Evolutionary conservation across 2,797 vertebrate species (phyloP), one percentile per base, ranked within the genome.

Genomic region (Coluber constrictor): DNA sequence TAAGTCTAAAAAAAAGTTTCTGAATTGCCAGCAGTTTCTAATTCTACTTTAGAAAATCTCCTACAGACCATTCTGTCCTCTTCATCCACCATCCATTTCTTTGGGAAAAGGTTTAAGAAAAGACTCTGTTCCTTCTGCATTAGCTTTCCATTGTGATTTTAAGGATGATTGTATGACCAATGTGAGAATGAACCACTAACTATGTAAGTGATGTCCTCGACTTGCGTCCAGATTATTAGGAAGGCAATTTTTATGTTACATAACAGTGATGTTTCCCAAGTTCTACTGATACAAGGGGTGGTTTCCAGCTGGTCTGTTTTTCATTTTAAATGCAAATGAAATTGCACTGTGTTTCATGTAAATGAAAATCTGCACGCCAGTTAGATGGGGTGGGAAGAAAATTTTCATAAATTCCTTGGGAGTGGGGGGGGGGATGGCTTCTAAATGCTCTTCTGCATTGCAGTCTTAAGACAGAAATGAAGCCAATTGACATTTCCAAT

Each of bases 21-120:
- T 94, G 6, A 96, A 92, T 93, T 92, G 86, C 20, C 89, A 8
- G 54, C 54, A 86, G 87, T 92, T 74, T 43, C 63, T 55, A 79
- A 16, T 90, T 27, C 56, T 32, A 29, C 90, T 66, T 55, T 25
- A 91, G 27, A 51, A 23, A 51, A 63, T n/a, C 15, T 51, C 43
- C 74, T 60, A 4, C 51, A 83, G 3, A 43, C 20, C 27, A 47
- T 27, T 47, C 6, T 20, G n/a, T 15, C 47, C 18, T 5, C 1
- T 56, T 4, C 23, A 16, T 32, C 32, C 20, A 32, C 18, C 88
- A 54, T 54, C 29, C 16, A 90, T 11, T 18, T 60, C 57, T 7
- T 66, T 61, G 16, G 27, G 43, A n/a, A 54, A 11, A 86, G 27
- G 16, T n/a, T 27, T 54, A 5, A 37, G 87, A 37, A 47, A 86